A percentile compares a stretch with the other conserved stretches of the same genome.
Evolutionary conservation across 2,797 vertebrate species (phyloP).

Genomic region (Acanthopagrus latus): DNA sequence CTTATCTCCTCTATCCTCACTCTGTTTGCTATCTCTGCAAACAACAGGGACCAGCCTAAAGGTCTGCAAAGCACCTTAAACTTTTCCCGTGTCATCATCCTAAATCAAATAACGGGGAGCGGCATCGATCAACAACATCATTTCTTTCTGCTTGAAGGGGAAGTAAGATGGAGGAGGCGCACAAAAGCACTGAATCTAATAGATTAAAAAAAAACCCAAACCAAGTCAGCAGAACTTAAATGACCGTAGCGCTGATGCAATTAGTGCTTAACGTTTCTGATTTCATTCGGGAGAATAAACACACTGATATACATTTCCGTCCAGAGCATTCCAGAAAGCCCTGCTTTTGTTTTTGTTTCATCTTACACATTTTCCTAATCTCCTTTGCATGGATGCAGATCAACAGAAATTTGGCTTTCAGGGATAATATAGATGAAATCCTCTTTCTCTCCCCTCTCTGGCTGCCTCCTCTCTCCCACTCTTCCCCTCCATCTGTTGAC

Average conservation of each 20-base stretch:
- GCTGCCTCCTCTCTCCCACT: not conserved
- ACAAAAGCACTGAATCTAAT: not conserved
- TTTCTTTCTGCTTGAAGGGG: not conserved
- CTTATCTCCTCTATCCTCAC: slow-evolving; percentile 31
- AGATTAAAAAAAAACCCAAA: no score
- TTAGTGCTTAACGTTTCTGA: not conserved
- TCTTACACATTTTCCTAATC: slow-evolving; percentile 53
- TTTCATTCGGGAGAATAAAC: not conserved
- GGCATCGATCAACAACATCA: not conserved
- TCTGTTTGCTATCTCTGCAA: slow-evolving; percentile 18
- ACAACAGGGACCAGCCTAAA: not conserved
- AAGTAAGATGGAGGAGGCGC: not conserved
- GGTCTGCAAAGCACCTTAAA: not conserved
- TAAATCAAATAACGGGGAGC: not conserved
- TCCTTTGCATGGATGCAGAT: slow-evolving; percentile 51
- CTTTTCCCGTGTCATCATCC: not conserved
- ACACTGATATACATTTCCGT: slow-evolving; percentile 4
- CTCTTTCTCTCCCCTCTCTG: slow-evolving; percentile 12
- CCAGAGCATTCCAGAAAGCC: not conserved
- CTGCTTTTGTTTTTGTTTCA: slow-evolving; percentile 23
- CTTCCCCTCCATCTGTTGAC: slow-evolving; percentile 31
- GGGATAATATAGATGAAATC: slow-evolving; percentile 46
- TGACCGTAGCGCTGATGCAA: not conserved
- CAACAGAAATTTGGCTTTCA: slow-evolving; percentile 42
- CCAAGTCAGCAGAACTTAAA: not conserved